Evolutionary conservation across 92 coral and sea anemone genomes (phyloP).

Genomic region (Umimayanthus chanpuru): DNA sequence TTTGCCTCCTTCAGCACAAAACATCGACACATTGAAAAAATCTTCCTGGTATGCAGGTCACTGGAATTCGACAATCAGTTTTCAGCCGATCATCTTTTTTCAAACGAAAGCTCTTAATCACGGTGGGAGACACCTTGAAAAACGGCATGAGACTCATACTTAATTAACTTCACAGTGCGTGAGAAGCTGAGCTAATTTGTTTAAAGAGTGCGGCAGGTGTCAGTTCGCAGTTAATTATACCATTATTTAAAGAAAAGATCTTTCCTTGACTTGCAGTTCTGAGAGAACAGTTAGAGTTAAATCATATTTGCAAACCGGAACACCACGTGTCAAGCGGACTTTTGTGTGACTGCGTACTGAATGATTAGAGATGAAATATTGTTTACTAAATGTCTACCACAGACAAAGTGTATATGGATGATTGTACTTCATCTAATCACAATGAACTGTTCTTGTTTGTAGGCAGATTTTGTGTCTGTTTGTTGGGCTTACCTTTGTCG

Average conservation of each 20-base stretch:
- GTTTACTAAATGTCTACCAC: neutral
- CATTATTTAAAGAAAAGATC: neutral
- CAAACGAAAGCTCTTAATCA: neutral
- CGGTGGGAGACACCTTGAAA: conserved; percentile 8
- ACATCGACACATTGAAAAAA: neutral
- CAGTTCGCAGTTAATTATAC: neutral
- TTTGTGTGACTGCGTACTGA: neutral
- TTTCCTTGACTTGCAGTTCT: neutral
- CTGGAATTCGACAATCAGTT: conserved; percentile 18
- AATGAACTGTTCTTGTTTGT: neutral
- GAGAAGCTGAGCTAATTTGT: neutral
- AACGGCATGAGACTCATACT: neutral
- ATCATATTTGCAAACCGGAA: neutral
- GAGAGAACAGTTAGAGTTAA: neutral
- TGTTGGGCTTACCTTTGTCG: conserved; percentile 9
- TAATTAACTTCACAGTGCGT: too few relatives aligned
- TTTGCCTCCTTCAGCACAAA: neutral
- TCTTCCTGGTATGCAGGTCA: neutral
- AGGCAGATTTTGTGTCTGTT: neutral
- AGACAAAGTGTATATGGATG: neutral
- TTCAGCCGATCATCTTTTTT: neutral
- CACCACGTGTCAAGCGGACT: neutral
- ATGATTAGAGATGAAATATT: neutral
- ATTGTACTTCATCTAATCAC: neutral
- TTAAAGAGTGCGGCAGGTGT: neutral